These are phyloP conservation scores for Hydrochoerus hydrochaeris DNA, from an alignment of 2,113 vertebrate species.

Conservation along the genomic window DNA sequence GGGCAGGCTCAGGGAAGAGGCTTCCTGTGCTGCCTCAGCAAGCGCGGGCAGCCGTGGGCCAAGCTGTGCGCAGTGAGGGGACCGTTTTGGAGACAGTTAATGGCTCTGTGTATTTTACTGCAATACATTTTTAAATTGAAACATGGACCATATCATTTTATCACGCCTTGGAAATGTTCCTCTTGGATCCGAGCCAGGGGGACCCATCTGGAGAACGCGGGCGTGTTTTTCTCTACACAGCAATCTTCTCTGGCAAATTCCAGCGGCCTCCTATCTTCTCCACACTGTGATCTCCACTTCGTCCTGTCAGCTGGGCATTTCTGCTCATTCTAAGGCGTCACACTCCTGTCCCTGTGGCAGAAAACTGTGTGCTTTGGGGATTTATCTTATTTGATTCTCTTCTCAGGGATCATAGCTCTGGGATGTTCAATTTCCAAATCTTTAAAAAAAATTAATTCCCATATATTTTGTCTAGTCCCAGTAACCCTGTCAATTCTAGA, in stretches of 20 bases:
- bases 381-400: not conserved
- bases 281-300: not conserved
- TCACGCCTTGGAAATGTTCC: not conserved
- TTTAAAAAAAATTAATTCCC: not conserved
- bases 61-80: not conserved
- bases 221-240: not conserved
- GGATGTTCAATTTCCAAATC: not conserved
- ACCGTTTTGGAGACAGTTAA: not conserved
- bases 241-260: not conserved
- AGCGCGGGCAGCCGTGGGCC: not conserved
- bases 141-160: not conserved
- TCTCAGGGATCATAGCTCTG: not conserved
- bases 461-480: not conserved
- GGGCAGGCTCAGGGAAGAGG: not conserved
- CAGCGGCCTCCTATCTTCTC: not conserved
- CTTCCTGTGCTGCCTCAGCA: not conserved
- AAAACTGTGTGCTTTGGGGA: not conserved
- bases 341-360: not conserved
- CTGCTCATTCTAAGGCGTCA: not conserved
- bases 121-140: not conserved
- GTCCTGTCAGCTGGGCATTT: not conserved
- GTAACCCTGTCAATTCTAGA: slow-evolving; percentile 12
- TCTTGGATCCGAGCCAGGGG: not conserved
- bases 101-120: not conserved
- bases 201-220: not conserved